Evolutionary conservation across 2,888 invertebrate genomes (phyloP).

Genomic region (Prosapia bicincta): DNA sequence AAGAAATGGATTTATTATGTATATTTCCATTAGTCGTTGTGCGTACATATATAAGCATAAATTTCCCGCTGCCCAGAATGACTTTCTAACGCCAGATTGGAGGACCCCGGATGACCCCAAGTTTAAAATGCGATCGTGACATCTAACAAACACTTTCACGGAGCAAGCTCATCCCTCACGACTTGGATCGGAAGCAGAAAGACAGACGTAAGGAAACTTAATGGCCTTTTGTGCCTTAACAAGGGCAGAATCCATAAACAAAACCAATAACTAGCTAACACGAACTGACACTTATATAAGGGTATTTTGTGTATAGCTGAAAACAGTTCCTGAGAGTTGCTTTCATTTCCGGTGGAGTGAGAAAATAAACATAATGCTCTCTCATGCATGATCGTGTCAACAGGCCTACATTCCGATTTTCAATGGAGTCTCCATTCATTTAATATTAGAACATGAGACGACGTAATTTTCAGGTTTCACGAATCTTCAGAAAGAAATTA

Average conservation of each 20-base stretch:
- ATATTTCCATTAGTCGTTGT: not conserved
- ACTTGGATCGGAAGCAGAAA: not conserved
- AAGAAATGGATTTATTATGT: not conserved
- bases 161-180: not conserved
- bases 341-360: too few species aligned
- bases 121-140: not conserved
- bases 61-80: not conserved
- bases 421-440: too few species aligned
- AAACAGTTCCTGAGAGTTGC: too few species aligned
- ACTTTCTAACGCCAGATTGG: not conserved
- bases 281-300: not conserved
- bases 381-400: too few species aligned
- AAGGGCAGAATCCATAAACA: not conserved
- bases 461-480: too few species aligned
- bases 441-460: too few species aligned
- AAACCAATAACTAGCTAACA: not conserved
- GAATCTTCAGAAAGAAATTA: too few species aligned
- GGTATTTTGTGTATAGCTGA: not conserved
- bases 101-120: not conserved
- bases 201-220: not conserved
- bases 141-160: not conserved
- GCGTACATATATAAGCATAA: not conserved
- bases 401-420: too few species aligned
- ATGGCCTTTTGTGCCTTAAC: not conserved
- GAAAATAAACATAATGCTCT: too few species aligned